Conservation (phyloP, 2,113 vertebrate species). For the Eulemur macaco region DNA sequence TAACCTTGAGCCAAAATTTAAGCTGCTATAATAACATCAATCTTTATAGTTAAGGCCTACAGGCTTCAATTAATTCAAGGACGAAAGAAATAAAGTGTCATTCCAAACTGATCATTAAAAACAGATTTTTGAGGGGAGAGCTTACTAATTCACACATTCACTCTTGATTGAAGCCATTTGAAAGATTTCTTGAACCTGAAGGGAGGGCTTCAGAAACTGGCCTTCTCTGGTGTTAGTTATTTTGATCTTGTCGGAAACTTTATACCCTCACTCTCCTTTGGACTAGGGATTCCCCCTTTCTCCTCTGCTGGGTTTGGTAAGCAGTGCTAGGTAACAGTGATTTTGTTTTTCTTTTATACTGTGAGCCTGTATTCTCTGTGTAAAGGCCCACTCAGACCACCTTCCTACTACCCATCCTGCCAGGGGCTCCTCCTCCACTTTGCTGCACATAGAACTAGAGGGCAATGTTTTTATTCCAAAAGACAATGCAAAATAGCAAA, state of each 20-base stretch:
- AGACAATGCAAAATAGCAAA: neutral
- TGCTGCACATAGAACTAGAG: neutral
- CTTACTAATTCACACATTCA: neutral
- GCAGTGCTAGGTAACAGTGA: neutral
- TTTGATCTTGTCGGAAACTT: neutral
- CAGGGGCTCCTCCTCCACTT: neutral
- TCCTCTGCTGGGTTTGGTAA: neutral
- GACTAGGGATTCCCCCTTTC: neutral
- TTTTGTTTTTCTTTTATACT: neutral
- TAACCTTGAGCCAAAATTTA: conserved; percentile 16
- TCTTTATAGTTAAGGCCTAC: neutral
- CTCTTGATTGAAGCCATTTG: neutral
- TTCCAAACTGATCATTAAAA: neutral
- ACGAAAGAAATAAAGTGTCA: neutral
- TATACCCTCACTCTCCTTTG: neutral
- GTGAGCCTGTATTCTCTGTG: neutral
- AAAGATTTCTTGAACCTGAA: neutral
- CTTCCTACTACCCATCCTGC: neutral
- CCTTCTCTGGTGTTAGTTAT: neutral
- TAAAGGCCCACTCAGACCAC: neutral
- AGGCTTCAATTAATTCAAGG: neutral
- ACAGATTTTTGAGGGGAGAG: neutral
- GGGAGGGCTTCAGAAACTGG: neutral
- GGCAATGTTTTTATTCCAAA: neutral
- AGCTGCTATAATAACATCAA: neutral